Conservation (phyloP, 2,888 invertebrate genomes). For the Drosophila demipolita region DNA sequence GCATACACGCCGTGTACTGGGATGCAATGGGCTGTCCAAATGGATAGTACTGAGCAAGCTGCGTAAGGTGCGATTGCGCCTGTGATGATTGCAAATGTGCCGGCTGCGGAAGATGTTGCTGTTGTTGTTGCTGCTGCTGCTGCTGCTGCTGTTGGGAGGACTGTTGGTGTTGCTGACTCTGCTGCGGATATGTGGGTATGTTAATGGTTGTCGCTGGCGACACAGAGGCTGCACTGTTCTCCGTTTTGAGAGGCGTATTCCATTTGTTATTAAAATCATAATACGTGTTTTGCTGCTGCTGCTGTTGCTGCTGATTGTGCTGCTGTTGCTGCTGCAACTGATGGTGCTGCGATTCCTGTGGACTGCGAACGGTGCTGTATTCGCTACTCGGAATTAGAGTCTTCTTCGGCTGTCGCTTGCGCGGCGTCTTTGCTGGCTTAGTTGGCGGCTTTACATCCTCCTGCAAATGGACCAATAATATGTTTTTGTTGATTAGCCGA, state of each 20-base stretch:
- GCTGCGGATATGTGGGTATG: conserved; percentile 85
- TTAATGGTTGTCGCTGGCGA: conserved; percentile 82
- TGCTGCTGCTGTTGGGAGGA: conserved; percentile 71
- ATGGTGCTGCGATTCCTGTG: conserved; percentile 78
- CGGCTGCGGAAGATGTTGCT: conserved; percentile 87
- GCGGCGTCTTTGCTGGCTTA: conserved; percentile 83
- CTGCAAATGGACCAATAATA: conserved; percentile 62
- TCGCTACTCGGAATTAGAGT: conserved; percentile 81
- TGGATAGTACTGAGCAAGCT: conserved; percentile 85
- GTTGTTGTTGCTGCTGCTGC: conserved; percentile 62
- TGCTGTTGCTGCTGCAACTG: conserved; percentile 81
- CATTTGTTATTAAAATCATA: conserved; percentile 93
- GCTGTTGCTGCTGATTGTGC: conserved; percentile 85
- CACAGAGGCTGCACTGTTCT: conserved; percentile 81
- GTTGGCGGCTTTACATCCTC: conserved; percentile 81
- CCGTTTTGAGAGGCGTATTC: conserved; percentile 88
- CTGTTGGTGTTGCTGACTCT: conserved; percentile 75
- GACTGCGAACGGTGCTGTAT: conserved; percentile 78
- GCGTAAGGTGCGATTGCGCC: conserved; percentile 89
- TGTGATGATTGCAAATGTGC: conserved; percentile 93
- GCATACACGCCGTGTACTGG: conserved; percentile 84
- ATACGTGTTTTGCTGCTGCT: conserved; percentile 86
- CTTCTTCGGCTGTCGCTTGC: conserved; percentile 84
- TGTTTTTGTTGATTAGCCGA: conserved; percentile 26
- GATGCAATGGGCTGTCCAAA: conserved; percentile 84